Conservation (phyloP, 2,113 vertebrate species). For the cattle (Bos taurus) region ARS-UCD2.0 NC_037343.1:32019501-32020000, state of each 20-base stretch:
- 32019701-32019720: neutral
- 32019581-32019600: neutral
- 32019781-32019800: neutral
- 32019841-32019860: accelerated
- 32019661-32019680: neutral
- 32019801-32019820: neutral
- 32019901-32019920: neutral
- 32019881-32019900: neutral
- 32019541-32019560: neutral
- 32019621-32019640: neutral
- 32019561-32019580: neutral
- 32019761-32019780: accelerated
- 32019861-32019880: neutral
- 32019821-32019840: no score
- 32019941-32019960: neutral
- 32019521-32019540: neutral
- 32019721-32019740: neutral
- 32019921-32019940: neutral
- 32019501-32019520: neutral
- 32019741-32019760: accelerated
- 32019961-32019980: neutral
- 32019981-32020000: neutral
- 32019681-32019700: neutral
- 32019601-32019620: neutral
- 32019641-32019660: neutral